Conservation (phyloP, 1,140 invertebrate species). For the Philopotamus ludificatus region DNA sequence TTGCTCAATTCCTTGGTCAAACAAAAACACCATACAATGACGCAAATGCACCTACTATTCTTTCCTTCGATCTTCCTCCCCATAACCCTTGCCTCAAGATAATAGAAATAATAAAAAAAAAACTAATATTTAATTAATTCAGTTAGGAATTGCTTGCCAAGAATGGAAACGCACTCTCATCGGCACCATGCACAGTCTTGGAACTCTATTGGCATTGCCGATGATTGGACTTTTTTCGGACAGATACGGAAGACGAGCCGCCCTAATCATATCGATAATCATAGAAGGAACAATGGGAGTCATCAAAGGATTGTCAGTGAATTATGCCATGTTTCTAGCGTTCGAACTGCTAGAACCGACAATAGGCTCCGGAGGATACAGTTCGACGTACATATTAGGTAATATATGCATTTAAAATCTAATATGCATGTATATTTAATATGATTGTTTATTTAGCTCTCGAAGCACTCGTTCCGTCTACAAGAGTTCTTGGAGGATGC, state of each 20-base stretch:
- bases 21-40: too few relatives aligned
- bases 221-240: not conserved
- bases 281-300: not conserved
- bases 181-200: not conserved
- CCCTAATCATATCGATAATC: not conserved
- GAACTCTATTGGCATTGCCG: not conserved
- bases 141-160: not conserved
- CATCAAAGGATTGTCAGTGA: not conserved
- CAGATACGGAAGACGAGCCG: not conserved
- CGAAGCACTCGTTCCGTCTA: not conserved
- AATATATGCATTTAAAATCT: not conserved
- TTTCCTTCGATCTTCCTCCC: slow-evolving; percentile 56
- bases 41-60: slow-evolving; percentile 54
- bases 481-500: not conserved
- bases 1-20: too few relatives aligned
- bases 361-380: not conserved
- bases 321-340: not conserved
- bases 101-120: not conserved
- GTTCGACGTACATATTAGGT: not conserved
- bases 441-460: not conserved
- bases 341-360: not conserved
- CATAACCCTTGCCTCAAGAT: too few relatives aligned
- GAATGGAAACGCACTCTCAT: not conserved
- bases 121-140: not conserved
- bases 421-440: not conserved